A percentile compares a stretch with the other conserved stretches of the same genome.
Evolutionary conservation across 2,888 invertebrate genomes (phyloP).

Genomic region (Diachrysia chrysitis): DNA sequence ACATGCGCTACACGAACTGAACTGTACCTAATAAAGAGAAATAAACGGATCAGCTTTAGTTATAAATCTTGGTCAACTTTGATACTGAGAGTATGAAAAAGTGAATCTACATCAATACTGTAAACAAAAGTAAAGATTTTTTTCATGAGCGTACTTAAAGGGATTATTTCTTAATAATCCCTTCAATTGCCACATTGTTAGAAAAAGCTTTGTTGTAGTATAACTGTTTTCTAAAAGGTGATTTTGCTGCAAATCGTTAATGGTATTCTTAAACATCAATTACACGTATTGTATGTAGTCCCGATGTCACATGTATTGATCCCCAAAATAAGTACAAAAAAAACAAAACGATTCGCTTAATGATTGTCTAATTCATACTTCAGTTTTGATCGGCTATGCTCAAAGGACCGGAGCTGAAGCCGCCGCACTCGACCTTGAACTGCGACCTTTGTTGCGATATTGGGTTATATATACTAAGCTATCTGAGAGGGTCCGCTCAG

Average conservation of each 20-base stretch:
- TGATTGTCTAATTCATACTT: background rate
- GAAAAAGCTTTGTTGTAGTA: too few relatives aligned
- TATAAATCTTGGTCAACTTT: slow-evolving; percentile 35
- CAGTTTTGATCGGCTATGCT: background rate
- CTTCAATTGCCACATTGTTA: too few relatives aligned
- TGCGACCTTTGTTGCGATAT: slow-evolving; percentile 18
- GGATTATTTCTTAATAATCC: too few relatives aligned
- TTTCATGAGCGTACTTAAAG: background rate
- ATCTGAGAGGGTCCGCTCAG: slow-evolving; percentile 9
- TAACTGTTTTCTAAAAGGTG: too few relatives aligned
- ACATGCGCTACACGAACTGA: slow-evolving; percentile 29
- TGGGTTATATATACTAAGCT: slow-evolving; percentile 34
- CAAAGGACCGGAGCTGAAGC: background rate
- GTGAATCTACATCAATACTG: background rate
- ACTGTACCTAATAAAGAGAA: slow-evolving; percentile 25
- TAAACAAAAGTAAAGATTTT: background rate
- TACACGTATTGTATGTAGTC: too few relatives aligned
- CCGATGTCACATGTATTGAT: too few relatives aligned
- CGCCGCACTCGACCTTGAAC: slow-evolving; percentile 27
- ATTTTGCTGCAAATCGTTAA: too few relatives aligned
- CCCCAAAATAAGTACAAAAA: too few relatives aligned
- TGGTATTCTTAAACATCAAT: too few relatives aligned
- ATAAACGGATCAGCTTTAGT: slow-evolving; percentile 21
- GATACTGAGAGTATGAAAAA: background rate
- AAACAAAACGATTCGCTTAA: too few relatives aligned